phyloP scores from a whole-genome alignment of 2,797 vertebrate genomes.

The Chelidonichthys spinosus region DNA sequence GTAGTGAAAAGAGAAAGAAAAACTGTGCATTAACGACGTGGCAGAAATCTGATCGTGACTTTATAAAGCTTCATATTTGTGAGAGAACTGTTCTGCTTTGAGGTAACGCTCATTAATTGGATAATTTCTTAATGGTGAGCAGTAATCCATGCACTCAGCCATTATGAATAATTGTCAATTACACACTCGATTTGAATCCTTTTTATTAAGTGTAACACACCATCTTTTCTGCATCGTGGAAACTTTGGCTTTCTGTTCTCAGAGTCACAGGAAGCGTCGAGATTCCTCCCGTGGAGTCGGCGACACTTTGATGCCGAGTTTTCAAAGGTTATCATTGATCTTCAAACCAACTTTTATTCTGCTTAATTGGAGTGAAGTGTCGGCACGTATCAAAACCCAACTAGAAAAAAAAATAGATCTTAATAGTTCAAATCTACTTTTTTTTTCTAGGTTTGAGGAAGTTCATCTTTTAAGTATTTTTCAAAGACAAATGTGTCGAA shows the following conservation, averaged over 20 bases:
- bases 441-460: too few species aligned
- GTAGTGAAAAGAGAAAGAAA: neutral
- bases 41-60: neutral
- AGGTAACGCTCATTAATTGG: neutral
- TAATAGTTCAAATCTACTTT: too few species aligned
- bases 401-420: too few species aligned
- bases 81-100: neutral
- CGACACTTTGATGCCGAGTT: slow-evolving; percentile 14
- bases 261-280: neutral
- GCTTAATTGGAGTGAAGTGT: neutral
- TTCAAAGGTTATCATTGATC: neutral
- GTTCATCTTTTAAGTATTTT: too few species aligned
- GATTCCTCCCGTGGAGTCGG: neutral
- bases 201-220: neutral
- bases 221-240: neutral
- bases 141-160: neutral
- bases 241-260: neutral
- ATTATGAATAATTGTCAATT: neutral
- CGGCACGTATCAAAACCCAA: neutral
- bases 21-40: neutral
- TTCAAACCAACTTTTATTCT: neutral
- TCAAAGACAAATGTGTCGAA: too few species aligned
- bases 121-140: neutral
- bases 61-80: neutral
- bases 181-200: neutral